phyloP scores from a whole-genome alignment of 2,797 vertebrate species.

The Brotula barbata region DNA sequence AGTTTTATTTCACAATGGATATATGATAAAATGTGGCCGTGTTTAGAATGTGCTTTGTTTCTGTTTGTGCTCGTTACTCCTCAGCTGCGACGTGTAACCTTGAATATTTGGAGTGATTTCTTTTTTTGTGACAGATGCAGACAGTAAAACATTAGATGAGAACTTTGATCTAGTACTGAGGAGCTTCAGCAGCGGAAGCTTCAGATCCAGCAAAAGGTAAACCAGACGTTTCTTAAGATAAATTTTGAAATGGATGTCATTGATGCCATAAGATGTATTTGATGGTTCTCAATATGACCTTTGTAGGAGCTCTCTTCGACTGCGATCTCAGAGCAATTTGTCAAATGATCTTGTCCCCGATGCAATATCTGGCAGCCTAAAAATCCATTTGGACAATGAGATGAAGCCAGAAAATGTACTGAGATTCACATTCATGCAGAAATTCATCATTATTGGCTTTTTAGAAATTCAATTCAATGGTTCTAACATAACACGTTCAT shows the following conservation, averaged over 20 bases:
- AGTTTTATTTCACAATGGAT: too few species aligned
- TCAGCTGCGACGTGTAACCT: too few species aligned
- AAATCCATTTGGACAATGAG: conserved; percentile 10
- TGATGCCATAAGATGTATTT: not conserved
- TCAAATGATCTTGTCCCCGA: conserved; percentile 58
- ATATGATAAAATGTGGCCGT: too few species aligned
- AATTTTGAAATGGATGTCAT: not conserved
- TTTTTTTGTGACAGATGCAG: conserved; percentile 45
- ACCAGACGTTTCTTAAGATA: not conserved
- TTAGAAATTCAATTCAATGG: not conserved
- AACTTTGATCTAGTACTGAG: conserved; percentile 38
- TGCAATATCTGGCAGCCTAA: conserved; percentile 50
- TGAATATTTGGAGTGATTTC: not conserved
- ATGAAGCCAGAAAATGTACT: conserved; percentile 40
- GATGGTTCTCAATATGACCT: conserved; percentile 15
- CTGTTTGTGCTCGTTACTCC: too few species aligned
- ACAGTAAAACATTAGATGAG: conserved; percentile 43
- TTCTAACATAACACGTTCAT: conserved; percentile 3
- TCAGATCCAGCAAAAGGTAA: conserved; percentile 66
- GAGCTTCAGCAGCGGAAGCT: conserved; percentile 65
- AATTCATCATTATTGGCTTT: not conserved
- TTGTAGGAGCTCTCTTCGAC: conserved; percentile 68
- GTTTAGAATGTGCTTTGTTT: too few species aligned
- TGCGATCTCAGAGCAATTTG: conserved; percentile 66
- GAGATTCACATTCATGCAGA: not conserved